Evolutionary conservation across 2,888 invertebrate genomes (phyloP), one percentile per base, ranked within the genome.

Genomic region (Microctonus aethiopoides): DNA sequence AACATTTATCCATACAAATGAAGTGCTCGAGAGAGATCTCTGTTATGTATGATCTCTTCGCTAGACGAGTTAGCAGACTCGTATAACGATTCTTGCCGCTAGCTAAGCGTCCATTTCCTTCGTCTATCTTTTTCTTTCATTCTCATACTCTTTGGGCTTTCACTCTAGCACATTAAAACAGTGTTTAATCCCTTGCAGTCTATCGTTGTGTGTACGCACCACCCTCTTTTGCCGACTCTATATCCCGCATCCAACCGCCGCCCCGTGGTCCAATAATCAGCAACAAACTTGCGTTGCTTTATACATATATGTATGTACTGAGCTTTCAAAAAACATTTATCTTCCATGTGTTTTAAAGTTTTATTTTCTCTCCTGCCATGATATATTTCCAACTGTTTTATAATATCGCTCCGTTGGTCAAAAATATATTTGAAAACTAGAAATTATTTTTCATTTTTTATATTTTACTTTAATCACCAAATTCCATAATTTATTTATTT

Each of bases 31-130:
- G 34, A n/a, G 60, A 63, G 66, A 68, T 73, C 68, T 70, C 57
- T 67, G 74, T 74, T 70, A 67, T 72, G 39, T 72, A 32, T 70
- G 72, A 66, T 72, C 74, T 57, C 51, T 62, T 71, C 64, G 74
- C 61, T 57, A 83, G 83, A 83, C 84, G 76, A 77, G 73, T 76
- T 75, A 78, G 80, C 80, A 83, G 83, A 84, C 83, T 79, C 76
- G 79, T 80, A 81, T 83, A 84, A 84, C 83, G 84, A 84, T 83
- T 83, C 56, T 63, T 32, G 60, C 70, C 67, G 65, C 67, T 66
- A 56, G 65, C 63, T 67, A 57, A 56, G 46, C 46, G 59, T 34
- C 41, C 59, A 29, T 70, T 67, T 60, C 65, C 64, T 68, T 59
- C 41, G 24, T 34, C 70, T 52, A 54, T 39, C 70, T 60, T 41